Evolutionary conservation across 2,113 vertebrate genomes (phyloP).

Genomic region (Platycercus adscitus): DNA sequence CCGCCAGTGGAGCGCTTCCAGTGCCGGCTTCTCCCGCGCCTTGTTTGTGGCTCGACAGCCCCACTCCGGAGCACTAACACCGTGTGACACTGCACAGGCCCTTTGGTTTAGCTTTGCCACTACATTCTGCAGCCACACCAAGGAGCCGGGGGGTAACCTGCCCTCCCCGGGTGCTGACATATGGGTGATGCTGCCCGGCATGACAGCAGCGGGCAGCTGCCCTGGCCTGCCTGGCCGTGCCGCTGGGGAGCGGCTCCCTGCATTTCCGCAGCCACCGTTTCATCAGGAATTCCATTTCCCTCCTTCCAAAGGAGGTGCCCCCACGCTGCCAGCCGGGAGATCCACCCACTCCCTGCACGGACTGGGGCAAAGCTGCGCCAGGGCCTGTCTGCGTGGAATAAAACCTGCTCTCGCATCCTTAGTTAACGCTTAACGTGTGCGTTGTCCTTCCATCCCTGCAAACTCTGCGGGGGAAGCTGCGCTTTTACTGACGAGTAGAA

Average conservation of each 20-base stretch:
- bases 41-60: background rate
- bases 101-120: constrained; percentile 26
- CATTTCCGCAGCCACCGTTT: background rate
- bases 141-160: background rate
- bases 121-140: background rate
- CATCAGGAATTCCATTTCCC: background rate
- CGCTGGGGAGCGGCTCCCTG: fast-evolving
- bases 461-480: background rate
- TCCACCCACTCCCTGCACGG: background rate
- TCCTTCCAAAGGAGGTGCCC: background rate
- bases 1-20: background rate
- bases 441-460: background rate
- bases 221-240: fast-evolving
- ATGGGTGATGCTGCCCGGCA: fast-evolving
- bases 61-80: background rate
- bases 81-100: background rate
- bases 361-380: background rate
- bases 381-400: background rate
- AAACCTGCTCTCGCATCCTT: background rate
- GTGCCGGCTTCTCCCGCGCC: background rate
- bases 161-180: background rate
- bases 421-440: background rate
- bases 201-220: background rate
- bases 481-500: background rate
- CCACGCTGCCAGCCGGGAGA: background rate